These are phyloP conservation scores for Syrmaticus mikado DNA, from an alignment of 2,113 vertebrate species.

Conservation along the genomic window DNA sequence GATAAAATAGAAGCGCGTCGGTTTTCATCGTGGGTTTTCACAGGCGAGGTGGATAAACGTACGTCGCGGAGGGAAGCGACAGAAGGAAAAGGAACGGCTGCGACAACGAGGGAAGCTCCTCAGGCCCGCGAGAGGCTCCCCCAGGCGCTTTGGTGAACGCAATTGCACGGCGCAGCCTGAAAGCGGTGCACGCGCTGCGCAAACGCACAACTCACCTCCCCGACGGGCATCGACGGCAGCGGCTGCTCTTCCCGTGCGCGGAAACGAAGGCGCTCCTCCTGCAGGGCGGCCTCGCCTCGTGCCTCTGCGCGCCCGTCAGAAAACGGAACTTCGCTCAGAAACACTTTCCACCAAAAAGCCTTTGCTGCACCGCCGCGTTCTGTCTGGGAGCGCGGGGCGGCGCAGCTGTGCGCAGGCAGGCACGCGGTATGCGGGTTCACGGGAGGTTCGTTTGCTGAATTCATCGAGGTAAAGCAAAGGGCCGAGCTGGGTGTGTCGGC, in stretches of 20 bases:
- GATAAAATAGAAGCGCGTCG: slow-evolving; percentile 9
- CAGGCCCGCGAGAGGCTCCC: slow-evolving; percentile 47
- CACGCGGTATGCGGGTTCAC: not conserved
- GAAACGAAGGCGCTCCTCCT: slow-evolving; percentile 9
- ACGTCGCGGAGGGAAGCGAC: not conserved
- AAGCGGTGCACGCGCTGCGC: too few species aligned
- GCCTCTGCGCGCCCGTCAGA: not conserved
- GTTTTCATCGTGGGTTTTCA: slow-evolving; percentile 51
- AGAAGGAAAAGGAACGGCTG: not conserved
- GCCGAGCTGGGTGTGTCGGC: slow-evolving; percentile 20
- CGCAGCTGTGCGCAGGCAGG: not conserved
- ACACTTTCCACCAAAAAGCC: not conserved
- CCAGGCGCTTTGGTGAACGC: slow-evolving; percentile 41
- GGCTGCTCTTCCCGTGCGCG: slow-evolving; percentile 30
- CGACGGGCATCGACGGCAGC: not conserved
- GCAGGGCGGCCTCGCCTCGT: not conserved
- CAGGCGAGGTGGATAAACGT: slow-evolving; percentile 7
- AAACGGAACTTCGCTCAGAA: not conserved
- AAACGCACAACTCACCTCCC: too few species aligned
- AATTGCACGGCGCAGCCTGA: not conserved
- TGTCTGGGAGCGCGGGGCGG: not conserved
- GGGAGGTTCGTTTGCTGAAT: slow-evolving; percentile 62
- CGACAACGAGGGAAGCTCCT: slow-evolving; percentile 40
- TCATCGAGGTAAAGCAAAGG: slow-evolving; percentile 61
- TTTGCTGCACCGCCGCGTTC: not conserved